Base-by-base conservation (phyloP, 1,140 invertebrate genomes). In the Aricia agestis region DNA sequence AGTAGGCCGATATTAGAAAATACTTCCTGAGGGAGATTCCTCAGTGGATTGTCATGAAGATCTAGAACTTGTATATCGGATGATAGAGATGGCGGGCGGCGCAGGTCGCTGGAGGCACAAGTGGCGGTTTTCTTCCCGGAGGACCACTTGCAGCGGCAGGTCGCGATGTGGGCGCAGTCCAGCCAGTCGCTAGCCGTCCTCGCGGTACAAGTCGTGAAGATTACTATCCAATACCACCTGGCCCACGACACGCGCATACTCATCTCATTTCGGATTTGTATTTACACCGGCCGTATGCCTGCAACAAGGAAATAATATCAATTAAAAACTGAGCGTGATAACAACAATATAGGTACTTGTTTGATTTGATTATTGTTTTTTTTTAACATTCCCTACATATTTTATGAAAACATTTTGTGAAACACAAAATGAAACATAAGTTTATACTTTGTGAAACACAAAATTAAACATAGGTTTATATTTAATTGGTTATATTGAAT, bases 121-220 rank as follows among this genome's bases (percentile, higher is more conserved):
- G 96, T 92, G 36, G 96, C 97, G 2, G 96, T 97, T 81, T 97
- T 97, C 88, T 97, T 97, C 32, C 97, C 97, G 15, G 95, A 96
- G 15, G 95, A 95, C 97, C 97, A 98, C 90, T 97, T 97, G 93
- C 97, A 98, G 74, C 94, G 94, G 85, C 97, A 98, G 69, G 95
- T 94, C 13, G 93, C 85, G 75, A 91, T 87, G 59, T 96, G 96
- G 84, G 97, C 97, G 78, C 91, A 92, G 79, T 96, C 95, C 13
- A 95, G 95, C 96, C 96, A 97, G 84, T 97, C 96, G 68, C 88
- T 89, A 70, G 84, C 86, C 66, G 86, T 90, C 80, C 87, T 84
- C 69, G 88, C 90, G 74, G 89, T 87, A 79, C 91, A 89, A 77
- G 89, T 89, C 73, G 89, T 89, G 78, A 92, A 82, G 78, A 92